Evolutionary conservation across 2,888 invertebrate genomes (phyloP).

Genomic region (Kryphioiulus occultus): DNA sequence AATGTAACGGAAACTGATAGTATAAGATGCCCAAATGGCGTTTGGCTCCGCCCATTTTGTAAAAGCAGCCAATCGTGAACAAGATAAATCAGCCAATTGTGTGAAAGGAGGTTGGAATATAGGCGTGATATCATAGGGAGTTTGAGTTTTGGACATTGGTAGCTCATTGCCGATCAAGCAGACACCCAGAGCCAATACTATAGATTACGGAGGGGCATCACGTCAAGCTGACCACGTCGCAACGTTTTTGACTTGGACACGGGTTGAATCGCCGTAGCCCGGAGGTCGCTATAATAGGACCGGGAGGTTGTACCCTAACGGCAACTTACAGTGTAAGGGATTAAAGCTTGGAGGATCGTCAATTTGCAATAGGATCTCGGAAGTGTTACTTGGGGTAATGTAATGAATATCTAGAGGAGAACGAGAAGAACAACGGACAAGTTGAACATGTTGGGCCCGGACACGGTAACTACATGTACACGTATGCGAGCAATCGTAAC

Average conservation of each 20-base stretch:
- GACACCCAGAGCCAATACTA: neutral
- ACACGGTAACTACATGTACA: neutral
- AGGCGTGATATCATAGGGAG: too few species aligned
- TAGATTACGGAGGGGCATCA: neutral
- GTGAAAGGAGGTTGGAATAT: too few species aligned
- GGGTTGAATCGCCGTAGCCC: conserved; percentile 12
- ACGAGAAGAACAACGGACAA: conserved; percentile 17
- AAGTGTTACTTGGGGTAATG: conserved; percentile 15
- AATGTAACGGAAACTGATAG: too few species aligned
- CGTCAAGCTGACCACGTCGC: neutral
- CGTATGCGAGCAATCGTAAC: neutral
- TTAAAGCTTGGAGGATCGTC: conserved; percentile 10
- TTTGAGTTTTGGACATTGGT: too few species aligned
- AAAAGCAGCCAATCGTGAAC: too few species aligned
- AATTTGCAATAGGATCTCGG: conserved; percentile 15
- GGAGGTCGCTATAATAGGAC: neutral
- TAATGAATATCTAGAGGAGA: conserved; percentile 9
- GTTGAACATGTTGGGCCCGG: neutral
- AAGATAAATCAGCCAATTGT: too few species aligned
- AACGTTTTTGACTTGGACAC: neutral
- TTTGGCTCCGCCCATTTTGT: too few species aligned
- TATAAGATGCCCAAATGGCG: too few species aligned
- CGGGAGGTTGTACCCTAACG: neutral
- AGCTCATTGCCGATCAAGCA: neutral
- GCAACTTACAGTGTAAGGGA: conserved; percentile 2